Base-by-base conservation (phyloP, 2,797 vertebrate species). In the Nannoperca australis region DNA sequence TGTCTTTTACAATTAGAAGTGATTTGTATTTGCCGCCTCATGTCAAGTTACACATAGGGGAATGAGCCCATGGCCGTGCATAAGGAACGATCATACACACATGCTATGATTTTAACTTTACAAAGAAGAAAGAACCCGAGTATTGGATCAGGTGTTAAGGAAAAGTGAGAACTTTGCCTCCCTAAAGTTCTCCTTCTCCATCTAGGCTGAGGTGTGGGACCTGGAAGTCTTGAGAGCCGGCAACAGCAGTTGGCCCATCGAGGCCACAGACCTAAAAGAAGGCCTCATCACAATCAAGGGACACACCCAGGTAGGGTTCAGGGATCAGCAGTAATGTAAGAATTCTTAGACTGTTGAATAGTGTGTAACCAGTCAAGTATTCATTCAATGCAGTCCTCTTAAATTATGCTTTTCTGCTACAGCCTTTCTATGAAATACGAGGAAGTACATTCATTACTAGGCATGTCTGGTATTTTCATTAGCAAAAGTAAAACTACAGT, bases 141-240 rank as follows among this genome's bases (percentile, higher is more conserved):
- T 40, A 36, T 30, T 9, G 15, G 34, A 56, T 30, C 10, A 30
- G 3, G 2, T 42, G 2, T 58, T 42, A 45, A 34, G 1, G 2
- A 50, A 61, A 51, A 34, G 2, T 47, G n/a, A 17, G 9, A 55
- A 50, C 45, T 59, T 27, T 22, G 32, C 3, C 17, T 34, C 7
- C 7, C 1, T 59, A 3, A 34, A 6, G 32, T 34, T 56, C 14
- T 0, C 27, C 2, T 11, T 62, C 34, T 67, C 27, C 27, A 71
- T 85, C 76, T 51, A 99, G 98, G 97, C 97, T 70, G 98, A 99
- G 78, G 98, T 99, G 17, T 99, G 98, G 98, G 98, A 99, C 87
- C 94, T 99, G 81, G 98, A 99, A 45, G 95, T 98, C 38, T 93
- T 99, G 68, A 94, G 96, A 83, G 91, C 95, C 0, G 97, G 89